Percentiles rank a stretch among this genome's conserved stretches.
These are phyloP conservation scores for Drosophila rubida DNA, from an alignment of 2,888 invertebrate genomes.

Conservation along the genomic window DNA sequence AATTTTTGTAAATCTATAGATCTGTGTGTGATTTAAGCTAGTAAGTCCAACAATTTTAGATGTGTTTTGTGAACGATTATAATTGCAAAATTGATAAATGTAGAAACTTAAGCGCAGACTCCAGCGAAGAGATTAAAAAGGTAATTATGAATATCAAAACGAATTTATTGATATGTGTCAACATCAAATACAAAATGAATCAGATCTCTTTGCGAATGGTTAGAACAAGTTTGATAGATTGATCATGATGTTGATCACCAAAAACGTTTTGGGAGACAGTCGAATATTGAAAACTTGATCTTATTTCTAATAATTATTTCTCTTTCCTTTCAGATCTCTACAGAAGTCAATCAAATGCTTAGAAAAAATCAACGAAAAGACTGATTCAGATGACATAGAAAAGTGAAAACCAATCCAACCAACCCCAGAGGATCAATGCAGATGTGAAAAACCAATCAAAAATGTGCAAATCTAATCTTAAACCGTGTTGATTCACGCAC, in stretches of 20 bases:
- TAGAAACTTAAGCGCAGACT: background rate
- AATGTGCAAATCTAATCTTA: constrained; percentile 15
- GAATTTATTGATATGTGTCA: background rate
- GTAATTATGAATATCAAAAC: background rate
- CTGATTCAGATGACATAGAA: constrained; percentile 47
- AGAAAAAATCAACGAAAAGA: constrained; percentile 41
- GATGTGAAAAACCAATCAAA: constrained; percentile 1
- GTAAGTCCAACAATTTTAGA: constrained; percentile 16
- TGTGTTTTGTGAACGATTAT: constrained; percentile 12
- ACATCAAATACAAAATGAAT: background rate
- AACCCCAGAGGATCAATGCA: constrained; percentile 1
- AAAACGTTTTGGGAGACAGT: too few relatives aligned
- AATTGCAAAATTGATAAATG: background rate
- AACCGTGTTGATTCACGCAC: constrained; percentile 15
- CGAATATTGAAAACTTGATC: too few relatives aligned
- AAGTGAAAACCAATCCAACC: constrained; percentile 7
- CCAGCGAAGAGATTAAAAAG: background rate
- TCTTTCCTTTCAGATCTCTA: constrained; percentile 37
- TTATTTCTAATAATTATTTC: background rate
- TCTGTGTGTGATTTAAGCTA: constrained; percentile 23
- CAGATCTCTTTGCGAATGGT: background rate
- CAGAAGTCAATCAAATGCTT: constrained; percentile 24
- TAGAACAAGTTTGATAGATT: too few relatives aligned
- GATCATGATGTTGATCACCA: too few relatives aligned
- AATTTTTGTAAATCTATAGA: background rate